Evolutionary conservation across 2,113 vertebrate species (phyloP).

Genomic region (Vidua chalybeata): DNA sequence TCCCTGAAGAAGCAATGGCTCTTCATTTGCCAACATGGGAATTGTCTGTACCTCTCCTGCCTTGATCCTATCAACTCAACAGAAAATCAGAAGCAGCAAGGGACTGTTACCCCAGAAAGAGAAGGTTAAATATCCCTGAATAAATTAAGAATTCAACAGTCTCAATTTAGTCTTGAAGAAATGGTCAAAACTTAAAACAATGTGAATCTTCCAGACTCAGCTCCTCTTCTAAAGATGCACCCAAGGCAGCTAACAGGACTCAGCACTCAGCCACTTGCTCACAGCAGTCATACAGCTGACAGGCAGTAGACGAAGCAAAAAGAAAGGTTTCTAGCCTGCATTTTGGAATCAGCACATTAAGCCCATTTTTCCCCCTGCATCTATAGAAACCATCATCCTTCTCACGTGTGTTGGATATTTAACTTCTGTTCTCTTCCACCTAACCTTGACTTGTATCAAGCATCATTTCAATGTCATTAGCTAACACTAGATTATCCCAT

Average conservation of each 20-base stretch:
- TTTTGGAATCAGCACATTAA: not conserved
- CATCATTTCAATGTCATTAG: not conserved
- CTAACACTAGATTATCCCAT: slow-evolving; percentile 9
- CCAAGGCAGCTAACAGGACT: not conserved
- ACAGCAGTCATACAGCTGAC: not conserved
- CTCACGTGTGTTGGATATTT: not conserved
- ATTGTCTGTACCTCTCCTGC: not conserved
- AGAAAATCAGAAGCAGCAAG: not conserved
- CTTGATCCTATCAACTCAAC: not conserved
- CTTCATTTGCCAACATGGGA: not conserved
- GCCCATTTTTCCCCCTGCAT: not conserved
- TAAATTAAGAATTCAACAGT: not conserved
- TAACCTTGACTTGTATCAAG: not conserved
- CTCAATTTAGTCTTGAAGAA: not conserved
- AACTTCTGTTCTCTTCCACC: not conserved
- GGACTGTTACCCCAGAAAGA: not conserved
- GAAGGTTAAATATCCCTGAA: not conserved
- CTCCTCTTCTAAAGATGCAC: not conserved
- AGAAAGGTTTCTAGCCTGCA: not conserved
- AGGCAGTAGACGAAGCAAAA: not conserved
- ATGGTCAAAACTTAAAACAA: not conserved
- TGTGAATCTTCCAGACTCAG: not conserved
- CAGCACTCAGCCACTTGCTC: not conserved
- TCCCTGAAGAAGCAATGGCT: not conserved
- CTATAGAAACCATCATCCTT: not conserved